Conservation (phyloP, 2,888 invertebrate genomes). For the Cremastinae sp. region DNA sequence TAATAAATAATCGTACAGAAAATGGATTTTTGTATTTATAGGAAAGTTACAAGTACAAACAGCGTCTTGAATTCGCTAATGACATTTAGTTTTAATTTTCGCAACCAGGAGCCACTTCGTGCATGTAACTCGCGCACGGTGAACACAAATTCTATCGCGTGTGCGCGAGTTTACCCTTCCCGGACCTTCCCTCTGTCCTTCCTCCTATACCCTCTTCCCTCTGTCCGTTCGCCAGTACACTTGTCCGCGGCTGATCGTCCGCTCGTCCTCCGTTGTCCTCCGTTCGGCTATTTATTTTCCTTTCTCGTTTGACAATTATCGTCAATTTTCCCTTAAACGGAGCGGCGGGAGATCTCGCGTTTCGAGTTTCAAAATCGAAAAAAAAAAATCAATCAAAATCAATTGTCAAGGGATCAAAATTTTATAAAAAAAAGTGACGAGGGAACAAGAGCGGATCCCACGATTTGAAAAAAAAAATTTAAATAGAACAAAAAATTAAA, state of each 20-base stretch:
- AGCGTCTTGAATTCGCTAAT: too few relatives aligned
- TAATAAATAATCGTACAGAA: too few relatives aligned
- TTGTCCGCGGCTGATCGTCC: constrained; percentile 50
- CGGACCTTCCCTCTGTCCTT: neutral
- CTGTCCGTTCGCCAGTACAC: constrained; percentile 44
- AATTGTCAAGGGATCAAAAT: neutral
- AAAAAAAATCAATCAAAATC: too few relatives aligned
- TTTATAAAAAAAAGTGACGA: neutral
- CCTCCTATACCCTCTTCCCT: constrained; percentile 30
- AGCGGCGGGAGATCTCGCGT: neutral
- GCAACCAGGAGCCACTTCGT: constrained; percentile 23
- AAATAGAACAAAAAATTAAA: too few relatives aligned
- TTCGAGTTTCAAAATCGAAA: too few relatives aligned
- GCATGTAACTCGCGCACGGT: constrained; percentile 40
- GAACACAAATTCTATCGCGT: constrained; percentile 34
- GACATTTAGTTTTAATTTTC: too few relatives aligned
- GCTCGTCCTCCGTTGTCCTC: constrained; percentile 49
- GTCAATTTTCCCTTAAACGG: neutral
- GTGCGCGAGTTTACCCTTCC: constrained; percentile 45
- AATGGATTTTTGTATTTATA: too few relatives aligned
- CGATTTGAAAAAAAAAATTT: too few relatives aligned
- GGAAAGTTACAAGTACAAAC: too few relatives aligned
- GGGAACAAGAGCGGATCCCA: too few relatives aligned
- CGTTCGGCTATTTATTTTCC: constrained; percentile 46
- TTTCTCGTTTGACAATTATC: constrained; percentile 40